These are phyloP conservation scores for Hirtodrosophila trivittata DNA, from an alignment of 2,888 invertebrate species.

Conservation along the genomic window DNA sequence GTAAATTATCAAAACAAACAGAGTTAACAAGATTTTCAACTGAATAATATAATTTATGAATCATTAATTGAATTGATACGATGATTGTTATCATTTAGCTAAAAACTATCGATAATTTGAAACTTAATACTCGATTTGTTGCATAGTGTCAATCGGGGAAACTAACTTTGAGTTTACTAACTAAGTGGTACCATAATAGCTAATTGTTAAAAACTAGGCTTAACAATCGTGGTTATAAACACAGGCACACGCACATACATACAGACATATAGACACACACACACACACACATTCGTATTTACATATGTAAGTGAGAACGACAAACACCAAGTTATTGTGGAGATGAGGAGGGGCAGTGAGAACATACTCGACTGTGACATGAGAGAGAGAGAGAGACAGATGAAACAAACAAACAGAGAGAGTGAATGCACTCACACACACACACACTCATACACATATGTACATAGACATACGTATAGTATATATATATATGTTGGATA, in stretches of 20 bases:
- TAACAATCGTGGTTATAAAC: conserved; percentile 34
- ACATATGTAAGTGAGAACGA: conserved; percentile 20
- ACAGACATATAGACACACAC: conserved; percentile 11
- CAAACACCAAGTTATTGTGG: conserved; percentile 46
- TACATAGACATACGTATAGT: conserved; percentile 9
- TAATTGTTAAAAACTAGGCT: conserved; percentile 48
- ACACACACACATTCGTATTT: conserved; percentile 8
- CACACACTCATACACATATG: conserved; percentile 35
- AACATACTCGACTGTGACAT: conserved; percentile 20
- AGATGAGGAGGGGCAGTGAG: conserved; percentile 9
- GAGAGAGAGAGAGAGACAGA: conserved; percentile 2
- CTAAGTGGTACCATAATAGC: conserved; percentile 44
- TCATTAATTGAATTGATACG: too few relatives aligned
- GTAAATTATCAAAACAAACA: too few relatives aligned
- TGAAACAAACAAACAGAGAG: background rate
- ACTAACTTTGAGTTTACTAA: conserved; percentile 4
- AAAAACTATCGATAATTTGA: too few relatives aligned
- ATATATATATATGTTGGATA: background rate
- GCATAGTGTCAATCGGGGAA: conserved; percentile 23
- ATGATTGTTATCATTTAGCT: too few relatives aligned
- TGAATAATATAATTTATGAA: too few relatives aligned
- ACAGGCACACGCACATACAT: conserved; percentile 22
- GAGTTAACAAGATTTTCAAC: too few relatives aligned
- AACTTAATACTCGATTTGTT: background rate
- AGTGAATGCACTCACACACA: conserved; percentile 13